Base-by-base conservation (phyloP, 1,140 invertebrate species). In the Drosophila pseudoobscura region DNA sequence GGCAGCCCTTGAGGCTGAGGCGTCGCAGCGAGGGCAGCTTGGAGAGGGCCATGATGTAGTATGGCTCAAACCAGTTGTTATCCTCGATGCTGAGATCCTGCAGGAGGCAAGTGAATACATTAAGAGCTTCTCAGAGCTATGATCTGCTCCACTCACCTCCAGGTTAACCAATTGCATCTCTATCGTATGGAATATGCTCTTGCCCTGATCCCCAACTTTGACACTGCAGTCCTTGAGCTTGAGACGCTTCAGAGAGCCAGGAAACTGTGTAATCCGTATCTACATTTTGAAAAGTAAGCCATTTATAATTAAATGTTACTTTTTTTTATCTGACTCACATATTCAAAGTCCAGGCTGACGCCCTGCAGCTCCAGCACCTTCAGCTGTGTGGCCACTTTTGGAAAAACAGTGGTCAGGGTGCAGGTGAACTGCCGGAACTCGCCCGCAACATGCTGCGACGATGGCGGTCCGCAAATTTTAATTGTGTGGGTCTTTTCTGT, bases 31-130 rank as follows among this genome's bases (percentile, higher is more conserved):
- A 88, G 3, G 92, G 91, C 75, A 95, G 90, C 92, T 96, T 96
- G 80, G 95, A 96, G 1, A 96, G 92, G 22, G 94, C 93, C 87
- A 96, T 91, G 7, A 96, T 90, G 11, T 94, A 93, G 75, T 95
- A 95, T 0, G 94, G 93, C 52, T 94, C 93, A 74, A 96, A 93
- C 95, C 95, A 96, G n/a, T 92, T 90, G 80, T 95, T 95, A 63
- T 94, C 92, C 39, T 94, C 94, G 26, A 96, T 91, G 78, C 95
- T 94, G 39, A 96, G 87, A 47, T 93, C 92, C 94, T 94, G 78
- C 50, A 92, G 91, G 50, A 57, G 43, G 11, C 6, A n/a, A 11
- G 44, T 24, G 1, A 8, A 44, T 39, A 1, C 1, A n/a, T 50
- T 6, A 17, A 22, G 0, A 22, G 35, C 6, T 31, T 8, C 31